Base-by-base conservation (phyloP, 2,888 invertebrate genomes). In the Liodrosophila aerea region DNA sequence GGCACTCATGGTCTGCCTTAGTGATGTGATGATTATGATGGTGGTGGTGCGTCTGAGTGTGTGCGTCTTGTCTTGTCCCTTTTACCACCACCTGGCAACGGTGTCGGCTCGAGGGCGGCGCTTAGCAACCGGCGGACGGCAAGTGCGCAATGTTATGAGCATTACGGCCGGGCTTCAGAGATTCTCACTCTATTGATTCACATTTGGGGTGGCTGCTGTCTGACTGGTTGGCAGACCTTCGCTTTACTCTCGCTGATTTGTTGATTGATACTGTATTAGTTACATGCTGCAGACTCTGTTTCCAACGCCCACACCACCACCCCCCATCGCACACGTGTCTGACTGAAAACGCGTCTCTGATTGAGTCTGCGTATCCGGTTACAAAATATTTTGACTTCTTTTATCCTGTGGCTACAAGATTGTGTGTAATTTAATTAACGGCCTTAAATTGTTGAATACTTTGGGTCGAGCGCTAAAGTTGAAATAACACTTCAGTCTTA, bases 311-410 rank as follows among this genome's bases (percentile, higher is more conserved):
- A 16, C 37, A 7, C 8, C 31, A 4, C 18, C 53, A 57, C 56
- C 58, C 41, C 45, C 41, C 43, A 41, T 36, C 61, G 53, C 60
- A 72, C 69, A 73, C 76, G 75, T 73, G 72, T 73, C 82, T 62
- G 68, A 13, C 58, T 54, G 57, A 33, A 54, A 54, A 46, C 50
- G 56, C 51, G 64, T 37, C 69, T 59, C 61, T 73, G 76, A 68
- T 68, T 70, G 74, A 71, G 60, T 52, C 71, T 66, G 52, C 56
- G 50, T 86, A 85, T 87, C 85, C 46, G 66, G 78, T 87, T 85
- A 84, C 87, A 87, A 71, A 87, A 87, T 87, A 87, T 87, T 87
- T 85, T 87, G 88, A 87, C 85, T 85, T 76, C 50, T 68, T 71
- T 76, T 76, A 72, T 64, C 63, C 64, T 50, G 75, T 33, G 59